phyloP scores from a whole-genome alignment of 2,888 invertebrate genomes.

The Pandemis heparana region DNA sequence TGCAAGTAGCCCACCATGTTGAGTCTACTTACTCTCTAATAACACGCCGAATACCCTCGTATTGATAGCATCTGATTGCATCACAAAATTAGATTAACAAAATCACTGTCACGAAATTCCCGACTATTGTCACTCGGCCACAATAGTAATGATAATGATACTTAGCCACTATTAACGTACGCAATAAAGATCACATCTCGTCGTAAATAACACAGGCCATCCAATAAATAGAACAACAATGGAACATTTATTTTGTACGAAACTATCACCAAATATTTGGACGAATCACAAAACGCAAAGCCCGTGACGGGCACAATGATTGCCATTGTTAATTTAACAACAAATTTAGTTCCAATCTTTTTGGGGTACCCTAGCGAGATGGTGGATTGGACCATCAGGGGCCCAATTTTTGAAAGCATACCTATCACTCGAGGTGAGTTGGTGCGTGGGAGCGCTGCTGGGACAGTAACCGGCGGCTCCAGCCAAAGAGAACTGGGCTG shows the following conservation, averaged over 20 bases:
- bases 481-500: too few relatives aligned
- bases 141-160: slow-evolving; percentile 20
- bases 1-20: too few relatives aligned
- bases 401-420: too few relatives aligned
- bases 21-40: too few relatives aligned
- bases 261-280: slow-evolving; percentile 49
- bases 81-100: background rate
- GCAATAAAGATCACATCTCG: slow-evolving; percentile 46
- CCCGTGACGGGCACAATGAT: slow-evolving; percentile 53
- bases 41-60: too few relatives aligned
- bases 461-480: too few relatives aligned
- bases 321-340: slow-evolving; percentile 39
- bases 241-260: slow-evolving; percentile 48
- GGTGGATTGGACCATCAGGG: background rate
- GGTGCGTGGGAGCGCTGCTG: too few relatives aligned
- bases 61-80: background rate
- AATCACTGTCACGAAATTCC: slow-evolving; percentile 42
- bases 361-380: background rate
- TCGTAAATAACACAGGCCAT: slow-evolving; percentile 50
- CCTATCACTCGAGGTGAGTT: too few relatives aligned
- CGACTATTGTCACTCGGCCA: slow-evolving; percentile 20
- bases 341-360: slow-evolving; percentile 26
- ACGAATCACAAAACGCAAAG: slow-evolving; percentile 43
- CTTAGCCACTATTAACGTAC: slow-evolving; percentile 26
- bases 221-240: slow-evolving; percentile 55